Percentiles rank a stretch among this genome's conserved stretches.
Conservation (phyloP, 2,888 invertebrate species). For the Adelognathus sp. region DNA sequence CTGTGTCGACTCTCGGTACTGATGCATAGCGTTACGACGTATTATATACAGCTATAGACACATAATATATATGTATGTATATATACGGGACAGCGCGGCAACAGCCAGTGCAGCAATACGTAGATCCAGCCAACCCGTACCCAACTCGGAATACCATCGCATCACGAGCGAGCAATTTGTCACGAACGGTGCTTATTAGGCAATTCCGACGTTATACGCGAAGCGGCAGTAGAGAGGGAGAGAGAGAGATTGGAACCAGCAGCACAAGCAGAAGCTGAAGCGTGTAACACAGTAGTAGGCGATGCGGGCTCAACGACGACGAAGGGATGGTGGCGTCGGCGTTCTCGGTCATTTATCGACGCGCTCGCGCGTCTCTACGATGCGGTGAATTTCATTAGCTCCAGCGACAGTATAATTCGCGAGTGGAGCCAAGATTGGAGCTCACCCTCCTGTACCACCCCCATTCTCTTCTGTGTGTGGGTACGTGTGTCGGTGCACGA, state of each 20-base stretch:
- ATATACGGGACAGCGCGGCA: conserved; percentile 43
- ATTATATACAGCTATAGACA: not conserved
- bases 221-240: too few species aligned
- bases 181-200: conserved; percentile 80
- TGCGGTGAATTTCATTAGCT: conserved; percentile 77
- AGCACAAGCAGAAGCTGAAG: conserved; percentile 21
- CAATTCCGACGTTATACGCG: conserved; percentile 75
- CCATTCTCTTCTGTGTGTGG: conserved; percentile 32
- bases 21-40: conserved; percentile 3
- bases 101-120: conserved; percentile 47
- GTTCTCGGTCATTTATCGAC: conserved; percentile 77
- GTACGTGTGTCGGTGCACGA: conserved; percentile 36
- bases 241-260: too few species aligned
- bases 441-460: conserved; percentile 15
- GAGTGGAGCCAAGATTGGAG: conserved; percentile 69
- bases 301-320: too few species aligned
- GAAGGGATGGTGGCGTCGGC: conserved; percentile 45
- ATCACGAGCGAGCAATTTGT: conserved; percentile 79
- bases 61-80: conserved; percentile 18
- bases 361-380: conserved; percentile 73
- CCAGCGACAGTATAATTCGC: conserved; percentile 53
- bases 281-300: too few species aligned
- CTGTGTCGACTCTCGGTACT: not conserved
- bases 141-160: conserved; percentile 75
- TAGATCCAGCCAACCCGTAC: conserved; percentile 55